A percentile compares a stretch with the other conserved stretches of the same genome.
Conservation (phyloP, 2,113 vertebrate species). For the Stercorarius parasiticus region DNA sequence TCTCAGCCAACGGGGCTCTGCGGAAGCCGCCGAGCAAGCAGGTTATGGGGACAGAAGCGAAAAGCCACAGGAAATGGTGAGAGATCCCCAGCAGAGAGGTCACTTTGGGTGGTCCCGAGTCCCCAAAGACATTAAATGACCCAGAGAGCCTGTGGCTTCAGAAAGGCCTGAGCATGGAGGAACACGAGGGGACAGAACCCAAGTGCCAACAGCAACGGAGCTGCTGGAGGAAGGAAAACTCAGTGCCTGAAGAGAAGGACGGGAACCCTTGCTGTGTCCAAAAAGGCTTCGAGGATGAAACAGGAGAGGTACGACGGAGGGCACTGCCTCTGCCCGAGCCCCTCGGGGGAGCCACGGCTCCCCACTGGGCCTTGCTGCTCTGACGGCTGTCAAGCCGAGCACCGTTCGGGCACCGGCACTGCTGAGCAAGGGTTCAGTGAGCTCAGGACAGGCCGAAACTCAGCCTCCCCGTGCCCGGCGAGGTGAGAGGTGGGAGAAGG, state of each 20-base stretch:
- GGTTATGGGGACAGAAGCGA: neutral
- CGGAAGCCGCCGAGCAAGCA: neutral
- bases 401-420: accelerated
- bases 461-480: neutral
- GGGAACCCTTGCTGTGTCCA: neutral
- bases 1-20: neutral
- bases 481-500: neutral
- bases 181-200: neutral
- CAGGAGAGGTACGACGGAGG: neutral
- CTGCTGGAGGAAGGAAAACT: neutral
- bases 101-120: neutral
- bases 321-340: neutral
- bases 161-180: neutral
- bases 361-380: neutral
- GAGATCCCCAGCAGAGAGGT: neutral
- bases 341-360: neutral
- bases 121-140: neutral
- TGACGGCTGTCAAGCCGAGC: accelerated
- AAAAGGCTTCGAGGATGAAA: neutral
- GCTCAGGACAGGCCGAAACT: neutral
- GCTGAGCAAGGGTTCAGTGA: neutral
- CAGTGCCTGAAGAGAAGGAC: neutral
- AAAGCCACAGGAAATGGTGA: neutral
- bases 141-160: neutral
- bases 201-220: neutral